These are phyloP conservation scores for Limnothrissa miodon DNA, from an alignment of 2,113 vertebrate species.

Conservation along the genomic window DNA sequence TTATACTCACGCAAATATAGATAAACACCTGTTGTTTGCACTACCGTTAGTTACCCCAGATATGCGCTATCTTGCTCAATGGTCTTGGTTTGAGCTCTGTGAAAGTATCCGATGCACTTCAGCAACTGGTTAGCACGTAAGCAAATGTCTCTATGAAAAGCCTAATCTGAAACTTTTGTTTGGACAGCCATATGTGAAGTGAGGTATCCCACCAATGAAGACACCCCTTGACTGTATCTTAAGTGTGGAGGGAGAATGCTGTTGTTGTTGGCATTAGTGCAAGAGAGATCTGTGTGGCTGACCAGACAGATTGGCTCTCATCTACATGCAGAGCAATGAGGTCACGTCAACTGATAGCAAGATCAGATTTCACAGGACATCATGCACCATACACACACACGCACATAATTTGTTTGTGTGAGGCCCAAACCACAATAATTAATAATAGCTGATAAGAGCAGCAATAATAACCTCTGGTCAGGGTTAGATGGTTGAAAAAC, in stretches of 20 bases:
- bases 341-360: constrained; percentile 28
- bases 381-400: constrained; percentile 7
- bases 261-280: neutral
- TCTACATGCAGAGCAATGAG: constrained; percentile 17
- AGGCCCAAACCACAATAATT: neutral
- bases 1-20: neutral
- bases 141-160: neutral
- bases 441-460: neutral
- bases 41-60: neutral
- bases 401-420: neutral
- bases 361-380: constrained; percentile 32
- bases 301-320: constrained; percentile 22
- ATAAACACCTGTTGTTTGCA: neutral
- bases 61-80: neutral
- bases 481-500: neutral
- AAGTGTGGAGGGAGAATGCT: neutral
- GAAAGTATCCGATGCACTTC: neutral
- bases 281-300: neutral
- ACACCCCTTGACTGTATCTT: neutral
- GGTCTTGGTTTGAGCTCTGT: neutral
- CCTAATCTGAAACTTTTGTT: neutral
- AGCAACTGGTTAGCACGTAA: neutral
- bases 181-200: neutral
- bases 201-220: no score
- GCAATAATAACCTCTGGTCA: neutral